Evolutionary conservation across 30 jellyfish, hydroid and myxozoan species (phyloP).

Genomic region (Cassiopea andromeda): DNA sequence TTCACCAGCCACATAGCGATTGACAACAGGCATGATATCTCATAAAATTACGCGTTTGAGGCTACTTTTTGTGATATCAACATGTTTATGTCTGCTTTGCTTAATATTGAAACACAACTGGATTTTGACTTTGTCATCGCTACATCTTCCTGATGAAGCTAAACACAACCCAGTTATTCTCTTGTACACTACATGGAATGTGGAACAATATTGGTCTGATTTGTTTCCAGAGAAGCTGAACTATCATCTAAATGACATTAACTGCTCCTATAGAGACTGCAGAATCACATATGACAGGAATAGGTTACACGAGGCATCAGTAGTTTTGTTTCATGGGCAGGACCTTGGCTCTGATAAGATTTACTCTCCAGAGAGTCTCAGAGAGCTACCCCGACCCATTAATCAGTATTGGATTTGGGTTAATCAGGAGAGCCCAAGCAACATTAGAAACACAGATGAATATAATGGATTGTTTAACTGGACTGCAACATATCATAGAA

Average conservation of each 20-base stretch:
- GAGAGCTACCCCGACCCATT: conserved; percentile 13
- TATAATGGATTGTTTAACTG: conserved; percentile 87
- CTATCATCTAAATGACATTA: conserved; percentile 14
- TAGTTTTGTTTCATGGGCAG: conserved; percentile 88
- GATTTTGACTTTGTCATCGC: neutral
- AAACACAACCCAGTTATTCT: neutral
- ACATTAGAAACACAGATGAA: conserved; percentile 23
- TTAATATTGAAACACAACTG: neutral
- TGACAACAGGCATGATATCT: neutral
- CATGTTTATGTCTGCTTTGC: neutral
- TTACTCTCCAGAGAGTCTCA: conserved; percentile 37
- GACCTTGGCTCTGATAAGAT: conserved; percentile 68
- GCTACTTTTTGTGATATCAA: neutral
- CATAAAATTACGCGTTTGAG: neutral
- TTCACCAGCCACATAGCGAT: neutral
- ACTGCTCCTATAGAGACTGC: conserved; percentile 76
- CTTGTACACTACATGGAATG: conserved; percentile 43
- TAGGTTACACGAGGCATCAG: conserved; percentile 70
- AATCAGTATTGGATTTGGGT: conserved; percentile 92
- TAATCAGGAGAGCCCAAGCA: conserved; percentile 90
- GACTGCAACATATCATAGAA: conserved; percentile 90
- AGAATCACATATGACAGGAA: conserved; percentile 74
- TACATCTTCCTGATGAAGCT: no score
- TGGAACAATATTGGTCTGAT: conserved; percentile 51
- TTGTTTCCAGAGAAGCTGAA: conserved; percentile 25